Evolutionary conservation across 1,140 invertebrate species (phyloP).

Genomic region (Euura lappo): DNA sequence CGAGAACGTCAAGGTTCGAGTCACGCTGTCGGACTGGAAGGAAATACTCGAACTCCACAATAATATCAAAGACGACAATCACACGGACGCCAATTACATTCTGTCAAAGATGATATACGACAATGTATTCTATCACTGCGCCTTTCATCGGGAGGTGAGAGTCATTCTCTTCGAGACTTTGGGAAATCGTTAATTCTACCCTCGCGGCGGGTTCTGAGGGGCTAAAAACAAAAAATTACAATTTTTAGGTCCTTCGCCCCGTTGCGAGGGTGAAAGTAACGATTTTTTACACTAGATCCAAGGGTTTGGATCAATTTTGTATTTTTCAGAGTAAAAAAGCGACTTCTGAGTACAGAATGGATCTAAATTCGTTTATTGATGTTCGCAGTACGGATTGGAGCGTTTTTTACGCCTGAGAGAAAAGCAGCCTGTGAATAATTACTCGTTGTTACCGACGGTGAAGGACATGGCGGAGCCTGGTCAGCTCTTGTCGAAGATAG

Average conservation of each 20-base stretch:
- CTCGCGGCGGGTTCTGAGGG: no score
- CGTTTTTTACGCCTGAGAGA: constrained; percentile 34
- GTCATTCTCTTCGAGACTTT: neutral
- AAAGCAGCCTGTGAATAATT: constrained; percentile 26
- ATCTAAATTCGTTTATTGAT: constrained; percentile 22
- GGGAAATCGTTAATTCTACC: no score
- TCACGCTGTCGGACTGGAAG: constrained; percentile 46
- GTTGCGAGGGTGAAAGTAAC: no score
- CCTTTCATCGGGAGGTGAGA: constrained; percentile 49
- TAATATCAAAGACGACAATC: constrained; percentile 43
- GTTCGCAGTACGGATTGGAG: constrained; percentile 45
- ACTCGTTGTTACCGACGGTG: constrained; percentile 38
- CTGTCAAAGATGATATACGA: constrained; percentile 49
- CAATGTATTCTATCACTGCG: constrained; percentile 45
- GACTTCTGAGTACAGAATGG: no score
- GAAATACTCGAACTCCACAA: constrained; percentile 40
- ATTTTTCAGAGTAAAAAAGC: no score
- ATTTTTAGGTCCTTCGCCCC: constrained; percentile 19
- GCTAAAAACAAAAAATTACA: neutral
- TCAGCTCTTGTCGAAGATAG: constrained; percentile 32
- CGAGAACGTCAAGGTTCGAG: constrained; percentile 45
- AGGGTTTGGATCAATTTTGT: no score
- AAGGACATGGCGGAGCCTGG: constrained; percentile 31
- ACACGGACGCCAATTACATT: constrained; percentile 53
- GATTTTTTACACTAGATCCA: no score